A percentile compares a stretch with the other conserved stretches of the same genome.
Evolutionary conservation across 2,797 vertebrate genomes (phyloP).

Genomic region (Parauchenoglanis punctatus): DNA sequence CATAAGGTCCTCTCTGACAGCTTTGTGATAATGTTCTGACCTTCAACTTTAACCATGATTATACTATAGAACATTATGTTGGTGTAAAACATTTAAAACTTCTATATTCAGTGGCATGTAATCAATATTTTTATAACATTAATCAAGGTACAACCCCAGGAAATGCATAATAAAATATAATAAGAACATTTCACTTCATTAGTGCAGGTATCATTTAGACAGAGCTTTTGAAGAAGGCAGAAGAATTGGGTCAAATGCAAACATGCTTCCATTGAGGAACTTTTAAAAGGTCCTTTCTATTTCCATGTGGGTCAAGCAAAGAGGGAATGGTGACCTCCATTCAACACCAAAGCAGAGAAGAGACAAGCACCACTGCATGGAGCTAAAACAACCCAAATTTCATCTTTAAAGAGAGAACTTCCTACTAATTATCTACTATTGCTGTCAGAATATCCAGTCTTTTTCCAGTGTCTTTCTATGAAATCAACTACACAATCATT

Average conservation of each 20-base stretch:
- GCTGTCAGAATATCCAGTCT: not conserved
- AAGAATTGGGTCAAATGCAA: constrained; percentile 40
- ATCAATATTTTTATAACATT: not conserved
- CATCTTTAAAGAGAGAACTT: constrained; percentile 13
- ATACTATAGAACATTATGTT: not conserved
- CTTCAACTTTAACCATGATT: not conserved
- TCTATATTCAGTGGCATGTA: not conserved
- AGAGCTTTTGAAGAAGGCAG: constrained; percentile 39
- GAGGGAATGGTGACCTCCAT: constrained; percentile 60
- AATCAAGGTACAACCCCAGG: not conserved
- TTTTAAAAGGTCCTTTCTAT: constrained; percentile 59
- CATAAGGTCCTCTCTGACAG: not conserved
- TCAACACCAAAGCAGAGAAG: constrained; percentile 37
- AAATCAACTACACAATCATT: not conserved
- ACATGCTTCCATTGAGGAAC: constrained; percentile 57
- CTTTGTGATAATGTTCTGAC: not conserved
- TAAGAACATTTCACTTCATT: constrained; percentile 1
- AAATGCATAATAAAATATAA: not conserved
- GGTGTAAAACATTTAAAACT: not conserved
- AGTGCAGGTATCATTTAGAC: constrained; percentile 20
- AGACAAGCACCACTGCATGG: constrained; percentile 30
- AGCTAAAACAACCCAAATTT: constrained; percentile 19
- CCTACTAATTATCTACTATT: not conserved
- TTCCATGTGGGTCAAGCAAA: constrained; percentile 67
- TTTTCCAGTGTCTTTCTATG: constrained; percentile 13